Base-by-base conservation (phyloP, 1,140 invertebrate species). In the Idris sp. region DNA sequence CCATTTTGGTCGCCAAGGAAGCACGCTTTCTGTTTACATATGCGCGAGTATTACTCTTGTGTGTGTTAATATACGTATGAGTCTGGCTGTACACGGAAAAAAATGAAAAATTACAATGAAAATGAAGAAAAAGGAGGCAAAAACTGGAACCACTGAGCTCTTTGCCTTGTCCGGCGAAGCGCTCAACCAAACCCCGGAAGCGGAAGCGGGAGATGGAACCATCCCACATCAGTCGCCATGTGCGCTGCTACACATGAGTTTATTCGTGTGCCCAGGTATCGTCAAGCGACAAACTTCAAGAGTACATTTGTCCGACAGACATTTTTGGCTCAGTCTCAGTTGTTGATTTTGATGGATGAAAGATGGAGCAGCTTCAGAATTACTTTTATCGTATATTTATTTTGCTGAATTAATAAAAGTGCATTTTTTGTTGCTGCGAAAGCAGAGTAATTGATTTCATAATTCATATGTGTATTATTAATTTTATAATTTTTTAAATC, bases 131-230 rank as follows among this genome's bases (percentile, higher is more conserved):
- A 40, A 33, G 31, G 30, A 48, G 13, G 22, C 14, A 58, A 44
- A 44, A 58, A 46, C 11, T 22, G 13, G 30, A 26, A 7, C n/a
- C 38, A 28, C 13, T 8, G 10, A 9, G 35, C 14, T 8, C 28
- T 43, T n/a, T 14, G 54, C 51, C 15, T 40, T 25, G 48, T 33
- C 6, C 19, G 44, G 53, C 48, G 26, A 19, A 33, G 9, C 30
- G 25, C 11, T 15, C 13, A 61, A 69, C 22, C 44, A 26, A 38
- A 68, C 6, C 14, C 69, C 74, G 75, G 71, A 79, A 79, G 74
- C 72, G 78, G 68, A 80, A 80, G 74, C 64, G 68, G 64, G 76
- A 65, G 61, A 76, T 74, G 76, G 72, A 76, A 56, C 73, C 78
- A 54, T 67, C 36, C 51, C 40, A 49, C 51, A 51, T 30, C 38